phyloP scores from a whole-genome alignment of 37 sponge, comb jelly and placozoan species.

The Beroe ovata region DNA sequence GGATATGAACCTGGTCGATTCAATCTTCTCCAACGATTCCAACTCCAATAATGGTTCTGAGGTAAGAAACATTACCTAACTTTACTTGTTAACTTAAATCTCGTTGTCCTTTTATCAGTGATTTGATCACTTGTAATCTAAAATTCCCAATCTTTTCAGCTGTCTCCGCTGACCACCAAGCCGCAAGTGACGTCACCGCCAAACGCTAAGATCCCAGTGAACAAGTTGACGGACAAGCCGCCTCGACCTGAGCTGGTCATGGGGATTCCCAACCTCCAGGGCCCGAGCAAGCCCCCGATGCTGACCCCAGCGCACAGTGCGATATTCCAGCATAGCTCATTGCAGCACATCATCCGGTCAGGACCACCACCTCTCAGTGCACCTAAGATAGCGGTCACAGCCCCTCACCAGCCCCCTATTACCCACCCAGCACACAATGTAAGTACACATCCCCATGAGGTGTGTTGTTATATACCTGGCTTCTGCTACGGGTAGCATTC shows the following conservation, averaged over 20 bases:
- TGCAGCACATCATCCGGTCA: constrained; percentile 41
- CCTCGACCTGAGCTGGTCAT: constrained; percentile 66
- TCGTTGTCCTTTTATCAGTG: too few species aligned
- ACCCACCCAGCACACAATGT: not conserved
- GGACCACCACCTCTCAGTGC: constrained; percentile 54
- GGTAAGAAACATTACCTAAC: not conserved
- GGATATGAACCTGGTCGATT: constrained; percentile 66
- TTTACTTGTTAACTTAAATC: too few species aligned
- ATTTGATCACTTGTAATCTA: not conserved
- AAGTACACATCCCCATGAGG: constrained; percentile 2
- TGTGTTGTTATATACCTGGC: too few species aligned
- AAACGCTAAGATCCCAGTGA: constrained; percentile 24
- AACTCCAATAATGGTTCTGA: constrained; percentile 19
- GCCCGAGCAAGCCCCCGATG: constrained; percentile 63
- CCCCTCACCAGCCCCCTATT: not conserved
- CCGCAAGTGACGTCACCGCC: constrained; percentile 26
- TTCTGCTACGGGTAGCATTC: too few species aligned
- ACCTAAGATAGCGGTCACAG: constrained; percentile 47
- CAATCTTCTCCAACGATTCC: constrained; percentile 55
- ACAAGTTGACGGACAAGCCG: constrained; percentile 23
- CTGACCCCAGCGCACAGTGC: constrained; percentile 47
- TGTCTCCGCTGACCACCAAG: constrained; percentile 27
- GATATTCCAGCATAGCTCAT: not conserved
- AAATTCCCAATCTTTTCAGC: not conserved
- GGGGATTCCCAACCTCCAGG: constrained; percentile 67